Percentiles rank a stretch among this genome's conserved stretches.
phyloP scores from a whole-genome alignment of 2,113 vertebrate genomes.

The Beaufortia kweichowensis region DNA sequence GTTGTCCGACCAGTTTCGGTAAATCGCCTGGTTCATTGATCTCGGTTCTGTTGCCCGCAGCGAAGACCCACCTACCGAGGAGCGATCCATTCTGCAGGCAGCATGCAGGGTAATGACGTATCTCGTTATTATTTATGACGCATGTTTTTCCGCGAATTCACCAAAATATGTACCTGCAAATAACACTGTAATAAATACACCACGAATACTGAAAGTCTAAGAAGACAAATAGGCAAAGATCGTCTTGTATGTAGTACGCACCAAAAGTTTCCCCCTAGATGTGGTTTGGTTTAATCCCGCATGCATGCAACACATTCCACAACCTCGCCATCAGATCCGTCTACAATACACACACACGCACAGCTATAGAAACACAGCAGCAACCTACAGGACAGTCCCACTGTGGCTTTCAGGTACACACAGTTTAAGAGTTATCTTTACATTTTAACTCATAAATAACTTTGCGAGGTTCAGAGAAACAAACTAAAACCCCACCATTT shows the following conservation, averaged over 20 bases:
- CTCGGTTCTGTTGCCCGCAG: conserved; percentile 80
- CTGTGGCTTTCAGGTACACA: background rate
- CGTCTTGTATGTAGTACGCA: background rate
- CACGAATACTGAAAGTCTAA: background rate
- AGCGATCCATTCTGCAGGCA: conserved; percentile 71
- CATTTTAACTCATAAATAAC: background rate
- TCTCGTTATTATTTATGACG: too few species aligned
- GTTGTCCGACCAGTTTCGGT: conserved; percentile 67
- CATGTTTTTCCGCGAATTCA: accelerated
- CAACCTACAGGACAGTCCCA: conserved; percentile 42
- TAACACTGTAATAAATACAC: accelerated
- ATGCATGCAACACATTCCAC: conserved; percentile 81
- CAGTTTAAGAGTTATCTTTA: background rate
- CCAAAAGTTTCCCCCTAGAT: conserved; percentile 10
- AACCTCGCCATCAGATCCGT: conserved; percentile 68
- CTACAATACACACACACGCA: conserved; percentile 49
- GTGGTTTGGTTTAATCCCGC: conserved; percentile 60
- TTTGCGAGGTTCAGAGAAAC: background rate
- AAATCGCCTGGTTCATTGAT: conserved; percentile 80
- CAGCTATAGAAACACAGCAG: conserved; percentile 40
- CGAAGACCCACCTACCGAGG: conserved; percentile 82
- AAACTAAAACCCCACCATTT: background rate
- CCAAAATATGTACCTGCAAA: too few species aligned
- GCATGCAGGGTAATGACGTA: background rate
- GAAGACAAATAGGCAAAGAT: background rate